Evolutionary conservation across 2,797 vertebrate genomes (phyloP).

Genomic region (Falco peregrinus): DNA sequence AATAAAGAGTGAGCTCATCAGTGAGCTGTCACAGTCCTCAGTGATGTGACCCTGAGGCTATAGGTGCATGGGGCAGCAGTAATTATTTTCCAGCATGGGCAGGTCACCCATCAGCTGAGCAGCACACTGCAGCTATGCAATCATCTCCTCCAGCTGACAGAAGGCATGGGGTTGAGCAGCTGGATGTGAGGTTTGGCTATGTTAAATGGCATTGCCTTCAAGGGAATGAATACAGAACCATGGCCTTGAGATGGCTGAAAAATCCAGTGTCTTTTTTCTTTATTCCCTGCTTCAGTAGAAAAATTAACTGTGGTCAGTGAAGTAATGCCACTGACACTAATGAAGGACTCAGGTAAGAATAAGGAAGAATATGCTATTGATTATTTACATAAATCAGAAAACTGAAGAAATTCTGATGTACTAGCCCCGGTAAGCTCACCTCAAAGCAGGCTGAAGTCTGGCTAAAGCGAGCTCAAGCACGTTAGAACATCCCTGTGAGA

Average conservation of each 20-base stretch:
- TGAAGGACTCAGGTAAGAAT: neutral
- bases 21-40: neutral
- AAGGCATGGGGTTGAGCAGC: neutral
- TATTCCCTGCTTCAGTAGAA: neutral
- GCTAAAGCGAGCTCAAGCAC: neutral
- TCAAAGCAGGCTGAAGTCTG: neutral
- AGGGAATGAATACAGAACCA: neutral
- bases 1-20: neutral
- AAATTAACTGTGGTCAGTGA: neutral
- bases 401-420: neutral
- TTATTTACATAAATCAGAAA: neutral
- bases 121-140: neutral
- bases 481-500: neutral
- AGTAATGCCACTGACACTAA: neutral
- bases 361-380: neutral
- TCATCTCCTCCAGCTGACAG: neutral
- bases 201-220: neutral
- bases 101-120: neutral
- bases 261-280: neutral
- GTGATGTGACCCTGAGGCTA: neutral
- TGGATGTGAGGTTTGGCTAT: neutral
- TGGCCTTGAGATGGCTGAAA: neutral
- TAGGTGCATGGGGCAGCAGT: neutral
- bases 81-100: neutral
- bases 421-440: neutral